These are phyloP conservation scores for Panulirus ornatus DNA, from an alignment of 1,140 invertebrate genomes.

Conservation along the genomic window DNA sequence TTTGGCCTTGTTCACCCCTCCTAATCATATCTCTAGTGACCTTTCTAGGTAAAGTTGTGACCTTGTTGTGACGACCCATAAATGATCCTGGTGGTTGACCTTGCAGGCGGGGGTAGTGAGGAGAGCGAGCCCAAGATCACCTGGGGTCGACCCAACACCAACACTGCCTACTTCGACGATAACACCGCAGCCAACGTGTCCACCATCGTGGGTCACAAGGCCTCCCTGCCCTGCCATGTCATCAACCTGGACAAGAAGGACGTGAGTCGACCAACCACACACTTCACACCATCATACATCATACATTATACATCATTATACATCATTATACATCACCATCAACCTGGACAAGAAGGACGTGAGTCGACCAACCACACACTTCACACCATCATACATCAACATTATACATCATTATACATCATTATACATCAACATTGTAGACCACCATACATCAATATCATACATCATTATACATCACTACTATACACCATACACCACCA, in stretches of 20 bases:
- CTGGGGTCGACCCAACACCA: slow-evolving; percentile 38
- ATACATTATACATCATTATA: no score
- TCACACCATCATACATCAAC: neutral
- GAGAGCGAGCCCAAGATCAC: neutral
- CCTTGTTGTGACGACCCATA: no score
- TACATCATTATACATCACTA: no score
- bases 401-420: no score
- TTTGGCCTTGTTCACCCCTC: no score
- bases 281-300: neutral
- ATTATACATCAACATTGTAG: neutral
- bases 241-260: slow-evolving; percentile 19
- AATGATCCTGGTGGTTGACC: neutral
- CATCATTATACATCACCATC: neutral
- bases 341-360: slow-evolving; percentile 29
- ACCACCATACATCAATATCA: neutral
- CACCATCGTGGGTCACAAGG: slow-evolving; percentile 22
- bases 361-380: neutral
- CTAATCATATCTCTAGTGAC: no score
- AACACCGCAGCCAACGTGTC: slow-evolving; percentile 15
- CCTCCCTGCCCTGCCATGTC: slow-evolving; percentile 24
- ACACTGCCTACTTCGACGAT: slow-evolving; percentile 22
- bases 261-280: slow-evolving; percentile 18
- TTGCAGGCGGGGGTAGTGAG: neutral
- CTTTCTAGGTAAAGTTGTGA: no score
- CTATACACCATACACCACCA: neutral